These are phyloP conservation scores for Siniperca scherzeri DNA, from an alignment of 2,797 vertebrate genomes.

Conservation along the genomic window DNA sequence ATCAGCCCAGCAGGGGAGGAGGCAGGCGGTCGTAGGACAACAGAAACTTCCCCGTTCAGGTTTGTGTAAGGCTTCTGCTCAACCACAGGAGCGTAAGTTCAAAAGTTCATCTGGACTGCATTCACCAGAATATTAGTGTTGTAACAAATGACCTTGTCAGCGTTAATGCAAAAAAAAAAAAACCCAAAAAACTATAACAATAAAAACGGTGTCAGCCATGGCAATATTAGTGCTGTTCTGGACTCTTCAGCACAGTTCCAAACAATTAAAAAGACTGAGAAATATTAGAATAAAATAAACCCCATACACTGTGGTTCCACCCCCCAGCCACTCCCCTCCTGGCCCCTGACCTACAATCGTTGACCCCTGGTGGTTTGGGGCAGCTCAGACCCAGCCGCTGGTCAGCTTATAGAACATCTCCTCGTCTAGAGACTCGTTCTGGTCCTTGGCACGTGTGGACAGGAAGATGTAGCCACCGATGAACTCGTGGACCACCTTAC, in stretches of 20 bases:
- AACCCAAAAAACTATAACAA: conserved; percentile 34
- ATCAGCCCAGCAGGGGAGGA: conserved; percentile 57
- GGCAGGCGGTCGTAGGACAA: conserved; percentile 38
- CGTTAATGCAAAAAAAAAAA: conserved; percentile 59
- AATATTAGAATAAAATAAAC: conserved; percentile 72
- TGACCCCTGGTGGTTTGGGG: conserved; percentile 21
- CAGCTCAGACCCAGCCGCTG: conserved; percentile 96
- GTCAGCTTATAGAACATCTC: conserved; percentile 99
- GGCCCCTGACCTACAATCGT: conserved; percentile 60
- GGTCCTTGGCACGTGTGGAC: conserved; percentile 97
- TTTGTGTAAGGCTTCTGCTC: conserved; percentile 48
- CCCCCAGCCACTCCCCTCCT: conserved; percentile 55
- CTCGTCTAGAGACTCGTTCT: conserved; percentile 98
- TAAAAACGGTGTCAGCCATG: conserved; percentile 66
- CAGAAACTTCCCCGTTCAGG: conserved; percentile 25
- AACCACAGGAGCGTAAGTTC: conserved; percentile 50
- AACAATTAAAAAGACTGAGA: conserved; percentile 66
- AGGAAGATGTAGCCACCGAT: conserved; percentile 99
- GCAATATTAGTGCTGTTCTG: conserved; percentile 59
- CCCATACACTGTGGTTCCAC: conserved; percentile 41
- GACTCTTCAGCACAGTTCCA: conserved; percentile 68
- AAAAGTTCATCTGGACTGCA: conserved; percentile 63
- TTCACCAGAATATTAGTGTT: conserved; percentile 71
- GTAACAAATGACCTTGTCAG: conserved; percentile 65
- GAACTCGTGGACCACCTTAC: conserved; percentile 99